A percentile compares a stretch with the other conserved stretches of the same genome.
Evolutionary conservation across 2,888 invertebrate genomes (phyloP).

Genomic region (Melanotus villosus): DNA sequence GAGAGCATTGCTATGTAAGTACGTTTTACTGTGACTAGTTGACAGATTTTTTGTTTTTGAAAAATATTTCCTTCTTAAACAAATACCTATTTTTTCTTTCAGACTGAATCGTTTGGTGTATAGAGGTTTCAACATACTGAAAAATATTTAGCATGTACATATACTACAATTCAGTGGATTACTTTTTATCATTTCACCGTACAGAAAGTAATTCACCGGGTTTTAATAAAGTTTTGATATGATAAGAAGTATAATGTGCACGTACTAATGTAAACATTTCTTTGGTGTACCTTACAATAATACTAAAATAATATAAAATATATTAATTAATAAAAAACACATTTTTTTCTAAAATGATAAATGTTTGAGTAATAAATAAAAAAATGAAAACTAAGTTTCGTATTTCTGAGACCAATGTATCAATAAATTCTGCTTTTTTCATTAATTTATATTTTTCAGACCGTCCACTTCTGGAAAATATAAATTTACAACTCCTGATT

Average conservation of each 20-base stretch:
- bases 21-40: conserved; percentile 65
- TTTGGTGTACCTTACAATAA: conserved; percentile 67
- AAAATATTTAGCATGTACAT: conserved; percentile 12
- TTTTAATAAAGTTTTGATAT: conserved; percentile 55
- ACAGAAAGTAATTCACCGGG: background rate
- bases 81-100: conserved; percentile 8
- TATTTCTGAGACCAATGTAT: conserved; percentile 65
- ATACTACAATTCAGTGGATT: background rate
- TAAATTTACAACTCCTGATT: conserved; percentile 38
- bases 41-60: conserved; percentile 56
- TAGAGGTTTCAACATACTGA: conserved; percentile 12
- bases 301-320: conserved; percentile 62
- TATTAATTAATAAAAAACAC: conserved; percentile 61
- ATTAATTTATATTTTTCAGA: conserved; percentile 37
- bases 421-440: conserved; percentile 37
- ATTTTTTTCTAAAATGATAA: conserved; percentile 60
- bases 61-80: conserved; percentile 35
- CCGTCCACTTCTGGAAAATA: conserved; percentile 37
- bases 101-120: conserved; percentile 27
- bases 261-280: conserved; percentile 59
- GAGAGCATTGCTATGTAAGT: conserved; percentile 54
- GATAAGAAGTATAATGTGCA: conserved; percentile 58
- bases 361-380: conserved; percentile 61
- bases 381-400: conserved; percentile 60
- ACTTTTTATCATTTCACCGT: background rate